phyloP scores from a whole-genome alignment of 2,797 vertebrate genomes.

The Presbytis comata region DNA sequence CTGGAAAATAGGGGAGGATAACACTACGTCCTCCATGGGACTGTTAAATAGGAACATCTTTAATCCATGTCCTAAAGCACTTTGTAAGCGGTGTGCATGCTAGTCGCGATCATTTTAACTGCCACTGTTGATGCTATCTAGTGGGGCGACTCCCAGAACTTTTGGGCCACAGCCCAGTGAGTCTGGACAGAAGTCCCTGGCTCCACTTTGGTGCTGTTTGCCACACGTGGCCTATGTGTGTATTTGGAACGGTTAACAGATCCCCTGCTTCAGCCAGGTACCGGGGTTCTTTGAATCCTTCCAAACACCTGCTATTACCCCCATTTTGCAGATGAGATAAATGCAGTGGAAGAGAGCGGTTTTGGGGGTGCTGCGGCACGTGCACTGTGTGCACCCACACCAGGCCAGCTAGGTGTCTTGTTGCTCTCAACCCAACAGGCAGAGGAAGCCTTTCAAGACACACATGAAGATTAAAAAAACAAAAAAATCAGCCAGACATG shows the following conservation, averaged over 20 bases:
- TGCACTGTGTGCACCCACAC: background rate
- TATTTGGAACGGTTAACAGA: background rate
- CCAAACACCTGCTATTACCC: background rate
- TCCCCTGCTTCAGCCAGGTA: background rate
- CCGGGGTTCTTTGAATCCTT: background rate
- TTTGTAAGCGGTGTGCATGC: rapidly evolving
- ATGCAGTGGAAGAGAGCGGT: background rate
- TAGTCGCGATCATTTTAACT: too few species aligned
- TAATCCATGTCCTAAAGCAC: background rate
- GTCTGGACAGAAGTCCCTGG: background rate
- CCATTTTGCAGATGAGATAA: background rate
- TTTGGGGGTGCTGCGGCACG: too few species aligned
- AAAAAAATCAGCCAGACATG: background rate
- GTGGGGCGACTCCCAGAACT: background rate
- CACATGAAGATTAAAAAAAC: background rate
- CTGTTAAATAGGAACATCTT: background rate
- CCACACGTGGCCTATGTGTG: too few species aligned
- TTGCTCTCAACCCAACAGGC: background rate
- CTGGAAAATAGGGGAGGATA: background rate
- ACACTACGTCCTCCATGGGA: too few species aligned
- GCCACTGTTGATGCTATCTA: background rate
- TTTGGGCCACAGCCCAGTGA: background rate
- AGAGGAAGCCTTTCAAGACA: background rate
- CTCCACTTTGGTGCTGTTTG: background rate
- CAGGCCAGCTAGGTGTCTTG: rapidly evolving